Evolutionary conservation across 2,888 invertebrate genomes (phyloP).

Genomic region (Polia nebulosa): DNA sequence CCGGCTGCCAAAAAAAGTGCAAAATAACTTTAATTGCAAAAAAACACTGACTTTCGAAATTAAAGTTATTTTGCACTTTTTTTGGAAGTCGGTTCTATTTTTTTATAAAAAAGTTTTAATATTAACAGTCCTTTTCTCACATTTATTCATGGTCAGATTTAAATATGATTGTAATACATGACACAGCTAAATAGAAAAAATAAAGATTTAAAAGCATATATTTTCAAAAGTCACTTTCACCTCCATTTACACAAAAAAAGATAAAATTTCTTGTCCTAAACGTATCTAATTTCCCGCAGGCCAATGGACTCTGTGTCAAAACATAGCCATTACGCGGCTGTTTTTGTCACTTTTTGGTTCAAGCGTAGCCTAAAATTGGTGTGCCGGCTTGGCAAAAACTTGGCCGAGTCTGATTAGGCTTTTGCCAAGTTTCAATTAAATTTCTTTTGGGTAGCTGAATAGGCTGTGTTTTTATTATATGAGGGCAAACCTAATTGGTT

Average conservation of each 20-base stretch:
- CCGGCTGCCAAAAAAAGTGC: too few relatives aligned
- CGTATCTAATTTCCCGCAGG: conserved; percentile 39
- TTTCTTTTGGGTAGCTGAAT: conserved; percentile 30
- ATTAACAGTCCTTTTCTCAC: not conserved
- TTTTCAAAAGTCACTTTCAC: conserved; percentile 6
- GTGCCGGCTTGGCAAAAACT: conserved; percentile 51
- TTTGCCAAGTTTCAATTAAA: conserved; percentile 53
- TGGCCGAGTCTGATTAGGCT: conserved; percentile 46
- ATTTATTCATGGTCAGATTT: not conserved
- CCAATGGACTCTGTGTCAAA: conserved; percentile 52
- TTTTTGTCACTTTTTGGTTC: conserved; percentile 58
- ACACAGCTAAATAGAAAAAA: conserved; percentile 10
- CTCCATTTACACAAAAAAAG: conserved; percentile 8
- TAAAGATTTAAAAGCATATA: not conserved
- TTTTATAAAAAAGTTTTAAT: too few relatives aligned
- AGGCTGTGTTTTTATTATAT: conserved; percentile 7
- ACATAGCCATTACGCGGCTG: conserved; percentile 44
- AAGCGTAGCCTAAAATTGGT: conserved; percentile 43
- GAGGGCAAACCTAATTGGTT: conserved; percentile 22
- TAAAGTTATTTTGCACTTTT: too few relatives aligned
- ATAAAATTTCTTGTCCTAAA: conserved; percentile 10
- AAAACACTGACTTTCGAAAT: too few relatives aligned
- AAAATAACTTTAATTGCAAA: too few relatives aligned
- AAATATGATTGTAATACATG: not conserved
- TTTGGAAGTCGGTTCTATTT: too few relatives aligned